phyloP scores from a whole-genome alignment of 1,140 invertebrate species.

The Drosophila orena region DNA sequence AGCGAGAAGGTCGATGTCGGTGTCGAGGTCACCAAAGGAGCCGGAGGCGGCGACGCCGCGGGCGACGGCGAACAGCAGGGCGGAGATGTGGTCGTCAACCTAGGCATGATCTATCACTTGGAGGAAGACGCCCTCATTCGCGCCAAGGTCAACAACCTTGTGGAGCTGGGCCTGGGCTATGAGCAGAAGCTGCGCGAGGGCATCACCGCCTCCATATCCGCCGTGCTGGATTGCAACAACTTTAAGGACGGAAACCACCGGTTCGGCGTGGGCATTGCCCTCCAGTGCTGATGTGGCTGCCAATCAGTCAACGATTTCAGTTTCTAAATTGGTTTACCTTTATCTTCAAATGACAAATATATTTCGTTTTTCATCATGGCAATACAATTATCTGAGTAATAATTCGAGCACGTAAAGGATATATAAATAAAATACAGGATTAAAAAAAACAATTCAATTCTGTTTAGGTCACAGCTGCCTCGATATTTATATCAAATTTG shows the following conservation, averaged over 20 bases:
- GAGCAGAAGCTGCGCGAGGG: conserved; percentile 64
- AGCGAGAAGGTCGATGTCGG: conserved; percentile 48
- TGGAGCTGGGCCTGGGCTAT: conserved; percentile 64
- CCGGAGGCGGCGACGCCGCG: not conserved
- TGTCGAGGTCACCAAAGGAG: conserved; percentile 27
- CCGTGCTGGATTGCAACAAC: conserved; percentile 37
- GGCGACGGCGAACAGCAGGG: not conserved
- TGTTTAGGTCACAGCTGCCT: not conserved
- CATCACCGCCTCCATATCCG: conserved; percentile 56
- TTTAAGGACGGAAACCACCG: conserved; percentile 49
- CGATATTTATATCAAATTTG: not conserved
- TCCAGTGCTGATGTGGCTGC: conserved; percentile 44
- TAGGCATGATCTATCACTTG: conserved; percentile 64
- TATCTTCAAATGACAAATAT: conserved; percentile 1
- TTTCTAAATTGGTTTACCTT: conserved; percentile 16
- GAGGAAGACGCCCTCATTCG: conserved; percentile 57
- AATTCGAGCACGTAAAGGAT: too few species aligned
- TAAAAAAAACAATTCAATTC: too few species aligned
- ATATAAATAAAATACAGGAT: too few species aligned
- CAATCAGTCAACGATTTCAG: not conserved
- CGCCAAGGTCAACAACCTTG: conserved; percentile 54
- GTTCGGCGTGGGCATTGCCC: conserved; percentile 59
- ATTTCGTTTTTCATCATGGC: not conserved
- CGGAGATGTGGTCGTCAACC: conserved; percentile 3
- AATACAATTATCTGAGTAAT: too few species aligned